These are phyloP conservation scores for Tamias sibiricus DNA, from an alignment of 2,113 vertebrate species.

Conservation along the genomic window DNA sequence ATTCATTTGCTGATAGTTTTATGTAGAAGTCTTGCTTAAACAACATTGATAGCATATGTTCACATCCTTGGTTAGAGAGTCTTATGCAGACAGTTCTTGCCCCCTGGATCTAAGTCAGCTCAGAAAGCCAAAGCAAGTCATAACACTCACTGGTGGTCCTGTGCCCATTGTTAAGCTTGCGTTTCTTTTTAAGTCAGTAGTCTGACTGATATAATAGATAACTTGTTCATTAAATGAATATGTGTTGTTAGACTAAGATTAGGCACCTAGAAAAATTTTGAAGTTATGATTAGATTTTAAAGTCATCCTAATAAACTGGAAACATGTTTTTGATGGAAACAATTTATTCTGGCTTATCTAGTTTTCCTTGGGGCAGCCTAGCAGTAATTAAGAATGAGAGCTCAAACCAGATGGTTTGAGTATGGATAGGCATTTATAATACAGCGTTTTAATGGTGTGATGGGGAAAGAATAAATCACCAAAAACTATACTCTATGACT, in stretches of 20 bases:
- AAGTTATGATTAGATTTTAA: conserved; percentile 43
- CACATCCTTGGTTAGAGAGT: not conserved
- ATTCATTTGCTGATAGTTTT: not conserved
- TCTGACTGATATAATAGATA: conserved; percentile 19
- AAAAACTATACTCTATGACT: not conserved
- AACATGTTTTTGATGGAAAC: not conserved
- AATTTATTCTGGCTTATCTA: not conserved
- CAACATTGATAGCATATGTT: not conserved
- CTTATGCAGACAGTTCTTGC: not conserved
- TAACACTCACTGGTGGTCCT: not conserved
- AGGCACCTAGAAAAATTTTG: conserved; percentile 2
- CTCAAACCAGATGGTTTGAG: not conserved
- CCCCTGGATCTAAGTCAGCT: conserved; percentile 38
- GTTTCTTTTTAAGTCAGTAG: not conserved
- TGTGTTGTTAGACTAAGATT: not conserved
- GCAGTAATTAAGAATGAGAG: not conserved
- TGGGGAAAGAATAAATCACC: not conserved
- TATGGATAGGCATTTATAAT: not conserved
- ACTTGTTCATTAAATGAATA: conserved; percentile 15
- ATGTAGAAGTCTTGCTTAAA: not conserved
- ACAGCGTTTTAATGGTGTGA: not conserved
- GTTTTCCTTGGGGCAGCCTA: not conserved
- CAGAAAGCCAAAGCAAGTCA: conserved; percentile 12
- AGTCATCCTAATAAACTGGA: not conserved
- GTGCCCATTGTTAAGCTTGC: not conserved